phyloP scores from a whole-genome alignment of 23 tunicate species.

The Diplosoma virens region DNA sequence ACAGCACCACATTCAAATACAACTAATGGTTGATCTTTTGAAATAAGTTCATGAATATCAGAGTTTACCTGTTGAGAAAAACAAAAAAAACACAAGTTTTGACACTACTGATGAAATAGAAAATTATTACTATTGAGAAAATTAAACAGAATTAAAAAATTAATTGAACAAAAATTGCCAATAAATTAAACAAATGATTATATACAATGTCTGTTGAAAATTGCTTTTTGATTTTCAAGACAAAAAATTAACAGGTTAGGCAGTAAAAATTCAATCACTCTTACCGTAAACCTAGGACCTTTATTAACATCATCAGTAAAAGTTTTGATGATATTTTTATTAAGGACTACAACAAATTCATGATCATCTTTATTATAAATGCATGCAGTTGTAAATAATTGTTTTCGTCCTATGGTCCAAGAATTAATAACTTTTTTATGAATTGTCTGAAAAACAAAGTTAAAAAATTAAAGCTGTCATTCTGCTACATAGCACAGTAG shows the following conservation, averaged over 20 bases:
- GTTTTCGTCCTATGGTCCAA: neutral
- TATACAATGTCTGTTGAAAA: no score
- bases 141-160: no score
- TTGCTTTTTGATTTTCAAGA: no score
- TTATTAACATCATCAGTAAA: neutral
- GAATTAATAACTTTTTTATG: neutral
- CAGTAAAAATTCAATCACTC: no score
- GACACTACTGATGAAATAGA: no score
- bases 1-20: neutral
- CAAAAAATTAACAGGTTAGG: no score
- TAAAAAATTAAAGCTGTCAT: no score
- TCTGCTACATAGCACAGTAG: no score
- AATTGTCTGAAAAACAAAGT: neutral
- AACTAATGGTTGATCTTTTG: neutral
- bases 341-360: neutral
- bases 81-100: no score
- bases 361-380: neutral
- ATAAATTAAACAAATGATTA: no score
- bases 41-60: neutral
- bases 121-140: no score
- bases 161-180: no score
- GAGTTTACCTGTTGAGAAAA: neutral
- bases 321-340: neutral
- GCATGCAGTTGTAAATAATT: neutral
- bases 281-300: neutral